These are phyloP conservation scores for Cosmia pyralina DNA, from an alignment of 2,888 invertebrate species.

Conservation along the genomic window DNA sequence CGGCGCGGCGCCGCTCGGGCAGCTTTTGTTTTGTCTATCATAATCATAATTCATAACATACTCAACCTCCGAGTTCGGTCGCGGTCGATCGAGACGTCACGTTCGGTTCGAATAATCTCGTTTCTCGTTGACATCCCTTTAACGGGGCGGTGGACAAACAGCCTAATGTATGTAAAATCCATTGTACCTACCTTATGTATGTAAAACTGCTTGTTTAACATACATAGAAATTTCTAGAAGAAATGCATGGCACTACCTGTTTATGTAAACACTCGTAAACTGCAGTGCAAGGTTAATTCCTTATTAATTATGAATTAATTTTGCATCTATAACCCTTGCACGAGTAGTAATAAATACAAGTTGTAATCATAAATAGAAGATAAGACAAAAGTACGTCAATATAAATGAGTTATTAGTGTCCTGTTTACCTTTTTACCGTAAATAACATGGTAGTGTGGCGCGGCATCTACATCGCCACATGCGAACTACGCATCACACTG, in stretches of 20 bases:
- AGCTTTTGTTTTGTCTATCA: too few species aligned
- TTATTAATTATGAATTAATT: constrained; percentile 18
- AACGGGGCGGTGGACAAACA: too few species aligned
- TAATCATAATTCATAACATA: too few species aligned
- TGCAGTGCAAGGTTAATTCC: constrained; percentile 27
- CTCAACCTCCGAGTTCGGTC: too few species aligned
- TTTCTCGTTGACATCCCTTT: too few species aligned
- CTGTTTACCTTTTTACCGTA: not conserved
- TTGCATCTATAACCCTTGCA: constrained; percentile 3
- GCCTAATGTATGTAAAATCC: not conserved
- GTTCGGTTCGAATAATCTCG: too few species aligned
- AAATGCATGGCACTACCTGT: not conserved
- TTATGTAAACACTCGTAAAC: constrained; percentile 3
- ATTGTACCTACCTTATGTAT: not conserved
- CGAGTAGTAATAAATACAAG: not conserved
- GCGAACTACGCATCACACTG: too few species aligned
- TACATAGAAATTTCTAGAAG: not conserved
- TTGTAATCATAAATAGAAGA: constrained; percentile 1
- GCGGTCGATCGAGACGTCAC: too few species aligned
- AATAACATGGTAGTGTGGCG: too few species aligned
- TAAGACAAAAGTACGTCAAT: not conserved
- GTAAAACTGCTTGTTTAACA: not conserved
- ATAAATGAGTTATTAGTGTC: not conserved
- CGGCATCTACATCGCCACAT: too few species aligned
- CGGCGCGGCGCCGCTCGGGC: too few species aligned